Evolutionary conservation across 2,888 invertebrate genomes (phyloP), one percentile per base, ranked within the genome.

Genomic region (Patella caerulea): DNA sequence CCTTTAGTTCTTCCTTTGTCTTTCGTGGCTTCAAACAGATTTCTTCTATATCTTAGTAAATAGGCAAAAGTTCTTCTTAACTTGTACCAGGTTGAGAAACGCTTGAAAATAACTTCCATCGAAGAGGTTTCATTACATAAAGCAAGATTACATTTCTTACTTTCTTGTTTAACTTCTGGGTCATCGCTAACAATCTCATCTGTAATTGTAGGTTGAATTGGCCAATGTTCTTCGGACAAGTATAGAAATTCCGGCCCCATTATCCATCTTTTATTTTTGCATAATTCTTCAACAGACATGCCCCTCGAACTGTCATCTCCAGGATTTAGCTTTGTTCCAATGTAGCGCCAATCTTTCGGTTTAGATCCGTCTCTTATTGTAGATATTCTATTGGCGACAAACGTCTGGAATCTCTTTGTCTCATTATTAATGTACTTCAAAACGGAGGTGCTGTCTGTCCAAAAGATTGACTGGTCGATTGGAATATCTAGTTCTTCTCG

Each of bases 391-490:
- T 76, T 72, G 29, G 76, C 72, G 1, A 76, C 72, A n/a, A 72
- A 76, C 4, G 76, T 76, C 29, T 52, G 24, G 52, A 76, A 76
- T 17, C 76, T 24, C 3, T 72, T 55, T 11, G 45, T 24, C 65
- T 76, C 65, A 34, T 76, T 76, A 15, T 15, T 45, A 45, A 72
- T 59, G 19, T 76, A 71, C 19, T 74, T 52, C 70, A 71, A 45
- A 55, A 59, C 55, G 54, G 77, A 19, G 56, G 56, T 56, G 56
- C 56, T 56, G 56, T 56, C 56, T 15, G 15, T 56, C 7, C 56
- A 56, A 17, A 56, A 56, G 17, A 14, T 15, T 56, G 56, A 56
- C 56, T 56, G 14, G 14, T 56, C 56, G 17, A 56, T 56, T 56
- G 14, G 15, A 14, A 56, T 7, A 3, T 56, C 56, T 56, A 56